Base-by-base conservation (phyloP, 2,113 vertebrate species). In the Chinchilla lanigera region DNA sequence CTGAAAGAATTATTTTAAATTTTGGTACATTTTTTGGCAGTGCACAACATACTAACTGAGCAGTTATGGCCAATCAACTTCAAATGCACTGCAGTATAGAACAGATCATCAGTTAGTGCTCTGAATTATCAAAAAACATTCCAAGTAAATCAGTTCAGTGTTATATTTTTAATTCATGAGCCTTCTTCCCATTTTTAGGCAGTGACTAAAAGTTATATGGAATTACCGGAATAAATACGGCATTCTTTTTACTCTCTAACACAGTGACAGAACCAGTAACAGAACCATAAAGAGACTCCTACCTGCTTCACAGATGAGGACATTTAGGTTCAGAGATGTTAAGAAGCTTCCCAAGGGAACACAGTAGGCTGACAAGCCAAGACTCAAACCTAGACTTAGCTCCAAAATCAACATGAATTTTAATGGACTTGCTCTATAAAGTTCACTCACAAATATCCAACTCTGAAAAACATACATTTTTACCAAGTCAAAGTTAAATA, bases 1-100 rank as follows among this genome's bases (percentile, higher is more conserved):
- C n/a, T 89, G 41, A 95, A 86, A 90, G 1, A 95, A 89, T 93
- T 90, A 50, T 69, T 78, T 69, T 93, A 96, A 94, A 73, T 50
- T 71, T 28, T 84, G 60, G 67, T n/a, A 19, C 19, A 63, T 85
- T 81, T 33, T 95, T 73, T 71, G 1, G 63, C 9, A 94, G 19
- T 77, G 14, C 14, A 90, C 24, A 71, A 86, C 20, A 92, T 16
- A 82, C 65, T 81, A 95, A 85, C 58, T 67, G 96, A 88, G 54
- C 65, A 96, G 90, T 28, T 54, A 58, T 56, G 20, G 17, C 30
- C 14, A 78, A 95, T 77, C 8, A 78, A 94, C 83, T 96, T 56
- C 77, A 93, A 90, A n/a, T 61, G 20, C 12, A 71, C 81, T 89
- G 54, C 38, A 61, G 0, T 86, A 60, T 67, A 86, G 60, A 11